Percentiles rank a stretch among this genome's conserved stretches.
Evolutionary conservation across 2,888 invertebrate genomes (phyloP).

Genomic region (Barypeithes pellucidus): DNA sequence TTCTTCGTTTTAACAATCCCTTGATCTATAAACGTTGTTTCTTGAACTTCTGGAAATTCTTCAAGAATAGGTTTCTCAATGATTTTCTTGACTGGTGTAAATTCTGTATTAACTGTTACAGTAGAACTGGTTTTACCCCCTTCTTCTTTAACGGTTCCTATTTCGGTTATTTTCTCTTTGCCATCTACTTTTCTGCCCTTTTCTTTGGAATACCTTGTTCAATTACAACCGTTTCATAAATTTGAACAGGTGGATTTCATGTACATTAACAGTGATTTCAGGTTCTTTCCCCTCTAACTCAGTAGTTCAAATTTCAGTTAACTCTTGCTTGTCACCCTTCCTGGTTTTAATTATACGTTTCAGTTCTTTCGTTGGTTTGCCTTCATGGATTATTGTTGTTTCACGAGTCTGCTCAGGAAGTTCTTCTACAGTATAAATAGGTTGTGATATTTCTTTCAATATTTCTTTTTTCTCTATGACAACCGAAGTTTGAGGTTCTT

Average conservation of each 20-base stretch:
- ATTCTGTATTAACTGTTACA: conserved; percentile 56
- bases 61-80: conserved; percentile 11
- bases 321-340: conserved; percentile 59
- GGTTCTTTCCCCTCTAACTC: conserved; percentile 58
- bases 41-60: conserved; percentile 61
- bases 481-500: conserved; percentile 63
- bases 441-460: conserved; percentile 60
- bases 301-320: conserved; percentile 68
- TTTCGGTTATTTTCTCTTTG: conserved; percentile 57
- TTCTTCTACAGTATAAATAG: conserved; percentile 63
- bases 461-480: conserved; percentile 59
- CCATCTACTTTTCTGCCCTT: conserved; percentile 64
- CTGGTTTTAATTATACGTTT: conserved; percentile 56
- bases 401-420: conserved; percentile 60
- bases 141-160: conserved; percentile 62
- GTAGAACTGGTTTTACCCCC: conserved; percentile 60
- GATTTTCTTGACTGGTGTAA: not conserved
- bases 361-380: conserved; percentile 63
- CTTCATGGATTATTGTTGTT: conserved; percentile 62
- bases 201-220: conserved; percentile 58
- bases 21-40: conserved; percentile 67
- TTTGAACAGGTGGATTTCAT: conserved; percentile 59
- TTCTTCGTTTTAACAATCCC: conserved; percentile 57
- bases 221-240: conserved; percentile 51
- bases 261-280: conserved; percentile 56